Base-by-base conservation (phyloP, 2,888 invertebrate genomes). In the Limnephilus auricula region DNA sequence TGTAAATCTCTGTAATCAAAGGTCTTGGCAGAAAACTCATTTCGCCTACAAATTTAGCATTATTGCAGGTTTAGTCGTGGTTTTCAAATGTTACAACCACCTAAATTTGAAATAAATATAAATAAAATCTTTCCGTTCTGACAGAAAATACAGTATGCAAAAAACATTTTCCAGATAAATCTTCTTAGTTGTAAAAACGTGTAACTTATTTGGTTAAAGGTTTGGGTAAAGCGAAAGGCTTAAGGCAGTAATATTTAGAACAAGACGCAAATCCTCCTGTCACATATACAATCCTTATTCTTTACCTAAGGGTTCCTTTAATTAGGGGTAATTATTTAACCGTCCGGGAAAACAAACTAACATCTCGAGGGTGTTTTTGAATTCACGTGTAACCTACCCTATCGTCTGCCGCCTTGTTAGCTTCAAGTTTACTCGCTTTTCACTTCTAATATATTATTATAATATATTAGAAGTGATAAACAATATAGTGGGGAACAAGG, bases 301-400 rank as follows among this genome's bases (percentile, higher is more conserved):
- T 85, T 85, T 40, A 45, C 85, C 85, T 40, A n/a, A 37, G 34
- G 85, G 80, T 79, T 89, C 88, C 86, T 90, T 88, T 89, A 92
- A 90, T 92, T 90, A 78, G 34, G 50, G 89, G 92, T 92, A 90
- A 92, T 92, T 92, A 92, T 92, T 92, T 92, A 91, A 86, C 91
- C 86, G 84, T 78, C 79, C 84, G 78, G 84, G 90, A 84, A 90
- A 90, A 90, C 90, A 85, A 90, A 65, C 85, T 31, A 30, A 78
- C 31, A 85, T 50, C 82, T 84, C 79, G 50, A 50, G 90, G 80
- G 84, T 90, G 89, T 89, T 89, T 82, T 40, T 85, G 85, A 37
- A 85, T 85, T 85, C 85, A 40, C 45, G 85, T 45, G 45, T n/a
- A 37, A 85, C n/a, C 34, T 65, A n/a, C n/a, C 40, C 40, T 85